phyloP scores from a whole-genome alignment of 2,888 invertebrate species.

The Rhingia campestris region DNA sequence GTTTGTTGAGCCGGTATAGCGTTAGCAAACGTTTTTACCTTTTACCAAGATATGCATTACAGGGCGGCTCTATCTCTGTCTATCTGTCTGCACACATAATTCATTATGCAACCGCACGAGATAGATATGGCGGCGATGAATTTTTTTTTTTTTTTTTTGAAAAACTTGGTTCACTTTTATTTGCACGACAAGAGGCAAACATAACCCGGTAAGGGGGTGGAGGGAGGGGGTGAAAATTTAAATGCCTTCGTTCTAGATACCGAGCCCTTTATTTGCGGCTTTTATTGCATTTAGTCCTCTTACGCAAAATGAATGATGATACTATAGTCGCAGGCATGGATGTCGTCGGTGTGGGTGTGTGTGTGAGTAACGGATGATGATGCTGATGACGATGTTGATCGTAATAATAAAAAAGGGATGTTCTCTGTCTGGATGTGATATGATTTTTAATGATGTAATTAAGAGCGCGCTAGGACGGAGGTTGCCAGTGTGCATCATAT shows the following conservation, averaged over 20 bases:
- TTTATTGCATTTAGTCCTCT: conserved; percentile 61
- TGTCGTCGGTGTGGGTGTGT: background rate
- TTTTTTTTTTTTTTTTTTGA: conserved; percentile 51
- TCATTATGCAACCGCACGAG: conserved; percentile 63
- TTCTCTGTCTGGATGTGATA: conserved; percentile 67
- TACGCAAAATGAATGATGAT: conserved; percentile 61
- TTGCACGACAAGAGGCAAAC: conserved; percentile 36
- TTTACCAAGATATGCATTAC: conserved; percentile 43
- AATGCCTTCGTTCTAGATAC: conserved; percentile 9
- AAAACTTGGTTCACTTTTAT: conserved; percentile 60
- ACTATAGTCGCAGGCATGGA: background rate
- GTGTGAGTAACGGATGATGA: background rate
- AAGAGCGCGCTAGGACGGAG: conserved; percentile 56
- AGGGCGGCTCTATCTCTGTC: conserved; percentile 7
- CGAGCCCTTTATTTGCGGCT: conserved; percentile 56
- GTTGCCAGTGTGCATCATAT: conserved; percentile 64
- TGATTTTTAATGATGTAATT: conserved; percentile 74
- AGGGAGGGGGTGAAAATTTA: background rate
- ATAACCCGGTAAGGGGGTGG: background rate
- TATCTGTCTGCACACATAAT: conserved; percentile 52
- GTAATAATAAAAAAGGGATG: conserved; percentile 47
- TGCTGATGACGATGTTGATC: conserved; percentile 43
- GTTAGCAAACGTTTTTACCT: conserved; percentile 48
- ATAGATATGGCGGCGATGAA: conserved; percentile 29
- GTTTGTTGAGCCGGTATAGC: conserved; percentile 26